These are phyloP conservation scores for Periphyllus acericola DNA, from an alignment of 2,888 invertebrate species.

Conservation along the genomic window DNA sequence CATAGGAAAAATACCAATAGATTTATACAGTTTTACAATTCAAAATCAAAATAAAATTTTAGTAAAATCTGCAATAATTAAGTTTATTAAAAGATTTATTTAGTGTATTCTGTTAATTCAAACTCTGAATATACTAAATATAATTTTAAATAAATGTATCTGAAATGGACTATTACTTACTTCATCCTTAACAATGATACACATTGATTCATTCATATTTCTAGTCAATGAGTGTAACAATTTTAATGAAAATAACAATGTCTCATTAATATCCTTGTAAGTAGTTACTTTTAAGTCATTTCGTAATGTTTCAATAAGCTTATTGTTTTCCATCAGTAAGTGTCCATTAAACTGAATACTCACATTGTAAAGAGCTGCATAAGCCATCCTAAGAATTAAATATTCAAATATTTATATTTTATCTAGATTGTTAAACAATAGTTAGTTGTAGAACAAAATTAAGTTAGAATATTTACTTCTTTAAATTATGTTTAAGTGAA, in stretches of 20 bases:
- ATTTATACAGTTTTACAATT: too few species aligned
- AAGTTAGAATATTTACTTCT: conserved; percentile 31
- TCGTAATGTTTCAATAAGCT: conserved; percentile 38
- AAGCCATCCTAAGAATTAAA: conserved; percentile 17
- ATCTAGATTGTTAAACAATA: background rate
- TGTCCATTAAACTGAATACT: conserved; percentile 43
- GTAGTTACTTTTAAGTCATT: conserved; percentile 8
- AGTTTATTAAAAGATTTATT: too few species aligned
- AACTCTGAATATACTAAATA: background rate
- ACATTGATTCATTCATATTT: conserved; percentile 42
- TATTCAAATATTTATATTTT: background rate
- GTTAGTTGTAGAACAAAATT: background rate
- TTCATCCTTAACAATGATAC: conserved; percentile 28
- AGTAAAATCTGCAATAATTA: too few species aligned
- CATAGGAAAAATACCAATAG: too few species aligned
- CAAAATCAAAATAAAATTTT: too few species aligned
- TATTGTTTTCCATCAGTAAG: conserved; percentile 32
- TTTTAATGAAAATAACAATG: conserved; percentile 22
- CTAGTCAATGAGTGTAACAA: conserved; percentile 16
- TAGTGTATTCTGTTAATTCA: background rate
- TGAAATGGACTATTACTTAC: conserved; percentile 2
- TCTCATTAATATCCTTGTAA: background rate
- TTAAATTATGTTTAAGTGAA: conserved; percentile 26
- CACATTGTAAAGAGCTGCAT: conserved; percentile 29
- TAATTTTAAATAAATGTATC: background rate